These are phyloP conservation scores for Cremastinae sp. DNA, from an alignment of 2,888 invertebrate genomes.

Conservation along the genomic window DNA sequence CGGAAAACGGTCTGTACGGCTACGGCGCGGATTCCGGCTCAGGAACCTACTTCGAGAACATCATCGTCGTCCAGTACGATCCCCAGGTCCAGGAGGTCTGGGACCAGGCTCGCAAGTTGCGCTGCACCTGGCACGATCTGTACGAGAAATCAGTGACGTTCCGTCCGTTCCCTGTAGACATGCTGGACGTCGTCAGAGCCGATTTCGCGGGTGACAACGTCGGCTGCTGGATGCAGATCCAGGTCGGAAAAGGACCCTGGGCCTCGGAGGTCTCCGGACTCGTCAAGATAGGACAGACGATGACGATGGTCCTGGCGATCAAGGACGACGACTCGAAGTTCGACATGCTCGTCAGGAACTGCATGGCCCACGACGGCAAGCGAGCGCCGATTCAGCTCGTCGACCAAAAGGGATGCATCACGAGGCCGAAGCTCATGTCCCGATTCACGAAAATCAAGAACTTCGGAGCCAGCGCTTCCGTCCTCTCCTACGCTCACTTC, in stretches of 20 bases:
- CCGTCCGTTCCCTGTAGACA: constrained; percentile 96
- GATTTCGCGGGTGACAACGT: constrained; percentile 98
- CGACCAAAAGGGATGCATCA: constrained; percentile 95
- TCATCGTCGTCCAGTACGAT: constrained; percentile 95
- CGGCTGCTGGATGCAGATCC: constrained; percentile 98
- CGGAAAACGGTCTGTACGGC: constrained; percentile 93
- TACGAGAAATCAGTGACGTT: constrained; percentile 97
- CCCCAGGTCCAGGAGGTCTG: constrained; percentile 95
- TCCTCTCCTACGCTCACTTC: constrained; percentile 95
- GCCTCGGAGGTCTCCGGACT: constrained; percentile 96
- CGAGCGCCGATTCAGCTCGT: constrained; percentile 95
- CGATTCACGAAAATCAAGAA: constrained; percentile 97
- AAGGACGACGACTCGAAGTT: constrained; percentile 97
- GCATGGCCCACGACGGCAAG: constrained; percentile 96
- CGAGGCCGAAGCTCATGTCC: constrained; percentile 95
- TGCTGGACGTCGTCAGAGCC: constrained; percentile 96
- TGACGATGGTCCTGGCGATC: constrained; percentile 98
- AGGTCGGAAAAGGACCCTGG: constrained; percentile 97
- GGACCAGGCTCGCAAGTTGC: constrained; percentile 95
- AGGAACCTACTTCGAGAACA: constrained; percentile 96
- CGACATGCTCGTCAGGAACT: constrained; percentile 96
- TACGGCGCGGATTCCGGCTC: constrained; percentile 93
- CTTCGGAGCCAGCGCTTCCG: constrained; percentile 95
- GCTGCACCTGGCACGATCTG: constrained; percentile 97
- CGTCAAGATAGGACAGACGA: constrained; percentile 96